Base-by-base conservation (phyloP, 2,113 vertebrate genomes). In the Ceyx margarethae region DNA sequence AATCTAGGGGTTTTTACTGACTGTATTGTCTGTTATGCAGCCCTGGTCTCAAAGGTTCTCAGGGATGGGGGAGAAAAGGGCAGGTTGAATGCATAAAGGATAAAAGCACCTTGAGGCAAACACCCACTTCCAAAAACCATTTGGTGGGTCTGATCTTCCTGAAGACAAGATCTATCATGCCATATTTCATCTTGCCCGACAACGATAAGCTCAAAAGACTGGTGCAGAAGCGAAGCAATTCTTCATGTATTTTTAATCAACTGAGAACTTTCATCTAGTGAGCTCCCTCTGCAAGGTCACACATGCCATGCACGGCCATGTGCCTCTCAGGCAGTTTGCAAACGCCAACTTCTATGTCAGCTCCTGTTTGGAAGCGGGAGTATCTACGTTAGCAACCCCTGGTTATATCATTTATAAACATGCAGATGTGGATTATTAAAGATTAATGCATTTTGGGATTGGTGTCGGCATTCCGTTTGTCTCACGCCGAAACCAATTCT, bases 351-450 rank as follows among this genome's bases (percentile, higher is more conserved):
- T 93, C 88, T 87, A 83, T 97, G 98, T 98, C 98, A 98, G 96
- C 97, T 97, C 97, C 94, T 95, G 97, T 98, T 98, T 98, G 97
- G 95, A 96, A 97, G 91, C 95, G 82, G 96, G 92, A 95, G 81
- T 85, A 95, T 97, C 95, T 97, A 84, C 74, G 82, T 95, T 96
- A 98, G 94, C 96, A 95, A 95, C 75, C 88, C 72, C 92, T 88
- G 90, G 94, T 97, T 97, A 88, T 96, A 97, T 89, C 97, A 96
- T 97, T 98, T 97, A 98, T 97, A 97, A 97, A 98, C 97, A 98
- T 97, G 97, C 96, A 98, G 97, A 98, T 98, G 97, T 96, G 96
- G 96, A 97, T 97, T 97, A 98, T 98, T 97, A 97, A 97, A 98
- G 97, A 98, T 97, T 97, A 98, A 98, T 98, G 97, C 97, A 94